A percentile compares a stretch with the other conserved stretches of the same genome.
Conservation (phyloP, 2,888 invertebrate genomes). For the Rhorus exstirpatorius region DNA sequence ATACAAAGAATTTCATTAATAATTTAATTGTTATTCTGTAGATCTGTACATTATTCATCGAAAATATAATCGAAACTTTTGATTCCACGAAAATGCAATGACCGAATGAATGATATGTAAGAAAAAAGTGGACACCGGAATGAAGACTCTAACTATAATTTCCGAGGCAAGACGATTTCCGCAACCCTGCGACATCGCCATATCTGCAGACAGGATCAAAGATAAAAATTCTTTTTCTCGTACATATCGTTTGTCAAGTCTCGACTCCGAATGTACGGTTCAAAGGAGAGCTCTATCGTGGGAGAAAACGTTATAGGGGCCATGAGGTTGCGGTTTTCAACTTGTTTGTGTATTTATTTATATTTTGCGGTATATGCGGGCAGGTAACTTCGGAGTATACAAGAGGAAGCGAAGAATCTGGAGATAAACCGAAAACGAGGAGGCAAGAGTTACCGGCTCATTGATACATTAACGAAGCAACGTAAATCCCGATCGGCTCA, state of each 20-base stretch:
- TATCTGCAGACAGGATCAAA: constrained; percentile 6
- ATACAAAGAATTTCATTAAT: no score
- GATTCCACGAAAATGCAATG: neutral
- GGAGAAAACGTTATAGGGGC: neutral
- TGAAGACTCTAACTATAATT: constrained; percentile 1
- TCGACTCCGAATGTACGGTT: neutral
- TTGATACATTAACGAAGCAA: constrained; percentile 29
- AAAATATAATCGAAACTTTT: constrained; percentile 12
- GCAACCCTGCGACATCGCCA: neutral
- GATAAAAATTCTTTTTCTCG: constrained; percentile 1
- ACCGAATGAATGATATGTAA: neutral
- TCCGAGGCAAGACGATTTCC: constrained; percentile 11
- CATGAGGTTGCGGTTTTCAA: neutral
- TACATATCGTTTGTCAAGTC: constrained; percentile 5
- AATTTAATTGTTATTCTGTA: no score
- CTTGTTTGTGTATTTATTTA: constrained; percentile 15
- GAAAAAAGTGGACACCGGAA: neutral
- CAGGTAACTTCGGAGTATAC: neutral
- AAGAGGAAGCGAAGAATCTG: neutral
- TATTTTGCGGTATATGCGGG: neutral
- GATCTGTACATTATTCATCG: constrained; percentile 13
- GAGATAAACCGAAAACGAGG: constrained; percentile 8
- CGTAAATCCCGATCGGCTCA: neutral
- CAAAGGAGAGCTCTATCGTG: neutral
- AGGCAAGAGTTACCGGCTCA: constrained; percentile 7